phyloP scores from a whole-genome alignment of 2,888 invertebrate genomes.

The Pseudoips prasinana region DNA sequence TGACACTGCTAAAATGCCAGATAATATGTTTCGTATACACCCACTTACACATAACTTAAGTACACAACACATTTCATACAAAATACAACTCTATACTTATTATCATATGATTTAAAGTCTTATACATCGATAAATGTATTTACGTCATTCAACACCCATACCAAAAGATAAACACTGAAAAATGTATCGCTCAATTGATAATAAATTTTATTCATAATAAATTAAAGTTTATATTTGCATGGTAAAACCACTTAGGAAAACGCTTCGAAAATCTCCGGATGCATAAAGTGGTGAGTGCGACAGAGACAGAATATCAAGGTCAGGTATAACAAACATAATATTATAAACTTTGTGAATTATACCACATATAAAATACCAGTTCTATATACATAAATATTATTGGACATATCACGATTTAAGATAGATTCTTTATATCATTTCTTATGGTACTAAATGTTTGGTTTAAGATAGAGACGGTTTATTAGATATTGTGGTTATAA shows the following conservation, averaged over 20 bases:
- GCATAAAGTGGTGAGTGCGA: constrained; percentile 47
- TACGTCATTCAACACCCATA: constrained; percentile 34
- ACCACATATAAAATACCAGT: constrained; percentile 32
- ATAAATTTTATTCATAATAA: constrained; percentile 31
- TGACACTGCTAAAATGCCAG: constrained; percentile 75
- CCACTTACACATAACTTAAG: constrained; percentile 17
- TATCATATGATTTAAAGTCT: constrained; percentile 29
- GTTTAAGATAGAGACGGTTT: no score
- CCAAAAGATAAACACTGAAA: constrained; percentile 67
- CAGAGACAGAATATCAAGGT: constrained; percentile 62
- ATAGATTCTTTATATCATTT: no score
- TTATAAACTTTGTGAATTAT: constrained; percentile 31
- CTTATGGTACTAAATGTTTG: no score
- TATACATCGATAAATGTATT: constrained; percentile 11
- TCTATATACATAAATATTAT: constrained; percentile 18
- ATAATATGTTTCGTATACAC: constrained; percentile 56
- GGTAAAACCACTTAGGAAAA: constrained; percentile 56
- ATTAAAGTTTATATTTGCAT: constrained; percentile 42
- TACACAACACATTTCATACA: constrained; percentile 10
- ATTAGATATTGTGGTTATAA: no score
- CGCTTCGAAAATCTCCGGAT: constrained; percentile 57
- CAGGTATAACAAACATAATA: constrained; percentile 58
- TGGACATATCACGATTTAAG: no score
- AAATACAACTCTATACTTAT: constrained; percentile 25
- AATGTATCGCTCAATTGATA: constrained; percentile 36